Evolutionary conservation across 2,888 invertebrate genomes (phyloP), one percentile per base, ranked within the genome.

Genomic region (Cylloceria caligata): DNA sequence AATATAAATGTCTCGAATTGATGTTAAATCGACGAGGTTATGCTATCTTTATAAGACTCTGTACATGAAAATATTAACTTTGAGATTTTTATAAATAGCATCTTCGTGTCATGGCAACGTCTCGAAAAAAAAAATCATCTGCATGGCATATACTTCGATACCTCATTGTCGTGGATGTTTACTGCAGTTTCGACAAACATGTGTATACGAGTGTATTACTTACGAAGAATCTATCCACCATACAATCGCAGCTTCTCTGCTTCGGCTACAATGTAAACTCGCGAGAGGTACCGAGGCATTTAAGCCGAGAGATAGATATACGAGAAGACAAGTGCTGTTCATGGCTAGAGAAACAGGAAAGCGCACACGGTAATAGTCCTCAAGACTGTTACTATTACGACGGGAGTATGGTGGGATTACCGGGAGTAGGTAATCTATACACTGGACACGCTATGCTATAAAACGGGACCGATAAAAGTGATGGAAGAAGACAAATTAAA

Each of bases 291-390:
- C 1, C 11, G 21, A 49, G 19, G 11, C 21, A 21, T 24, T 21
- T 49, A 21, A 49, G 21, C 49, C 11, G 47, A 16, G 65, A 47
- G 47, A 65, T 65, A 47, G 45, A 65, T 30, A 36, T 3, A 9
- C 65, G 9, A 21, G 64, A 16, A 27, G 13, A 16, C 65, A 16
- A 65, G 45, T 27, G 42, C 13, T 16, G 24, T 19, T 45, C 24
- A 16, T 65, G 45, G 45, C 64, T 24, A n/a, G 27, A 45, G 42
- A 65, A 64, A 45, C 24, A 21, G 27, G 64, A 27, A 45, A 45
- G 64, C 45, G 45, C 45, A 65, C 64, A 27, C 64, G n/a, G n/a
- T n/a, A n/a, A n/a, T 45, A 7, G 47, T n/a, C n/a, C n/a, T n/a
- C n/a, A 67, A 30, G 30, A 30, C 34, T 47, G 21, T 47, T 30